Evolutionary conservation across 2,113 vertebrate genomes (phyloP).

Genomic region (Neogobius melanostomus): DNA sequence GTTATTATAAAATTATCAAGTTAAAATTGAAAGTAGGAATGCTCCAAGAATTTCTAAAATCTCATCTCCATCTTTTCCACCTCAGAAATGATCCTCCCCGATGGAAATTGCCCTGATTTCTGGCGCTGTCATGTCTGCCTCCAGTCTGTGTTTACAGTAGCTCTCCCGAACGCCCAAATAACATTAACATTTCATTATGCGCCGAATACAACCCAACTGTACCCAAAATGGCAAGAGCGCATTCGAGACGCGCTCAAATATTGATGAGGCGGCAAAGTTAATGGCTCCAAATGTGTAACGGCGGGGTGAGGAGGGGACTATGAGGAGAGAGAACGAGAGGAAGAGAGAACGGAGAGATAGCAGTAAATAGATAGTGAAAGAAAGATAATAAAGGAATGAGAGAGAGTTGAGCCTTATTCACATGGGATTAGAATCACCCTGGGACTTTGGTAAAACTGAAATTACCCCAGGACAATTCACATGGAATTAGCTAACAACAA

Average conservation of each 20-base stretch:
- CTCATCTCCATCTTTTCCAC: neutral
- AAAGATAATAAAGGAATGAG: no score
- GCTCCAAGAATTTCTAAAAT: no score
- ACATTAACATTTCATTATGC: conserved; percentile 75
- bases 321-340: no score
- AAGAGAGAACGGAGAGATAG: no score
- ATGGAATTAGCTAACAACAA: no score
- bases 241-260: conserved; percentile 66
- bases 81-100: neutral
- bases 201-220: conserved; percentile 66
- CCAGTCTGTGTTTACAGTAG: conserved; percentile 38
- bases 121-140: conserved; percentile 16
- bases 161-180: conserved; percentile 39
- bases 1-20: neutral
- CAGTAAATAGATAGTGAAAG: no score
- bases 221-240: conserved; percentile 49
- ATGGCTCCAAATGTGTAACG: conserved; percentile 64
- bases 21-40: neutral
- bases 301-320: conserved; percentile 49
- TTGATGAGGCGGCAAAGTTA: conserved; percentile 70
- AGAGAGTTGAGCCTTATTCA: no score
- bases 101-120: conserved; percentile 20
- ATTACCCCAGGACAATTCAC: no score
- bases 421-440: no score
- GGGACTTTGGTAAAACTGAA: no score